Evolutionary conservation across 2,888 invertebrate species (phyloP).

Genomic region (Agonum fuliginosum): DNA sequence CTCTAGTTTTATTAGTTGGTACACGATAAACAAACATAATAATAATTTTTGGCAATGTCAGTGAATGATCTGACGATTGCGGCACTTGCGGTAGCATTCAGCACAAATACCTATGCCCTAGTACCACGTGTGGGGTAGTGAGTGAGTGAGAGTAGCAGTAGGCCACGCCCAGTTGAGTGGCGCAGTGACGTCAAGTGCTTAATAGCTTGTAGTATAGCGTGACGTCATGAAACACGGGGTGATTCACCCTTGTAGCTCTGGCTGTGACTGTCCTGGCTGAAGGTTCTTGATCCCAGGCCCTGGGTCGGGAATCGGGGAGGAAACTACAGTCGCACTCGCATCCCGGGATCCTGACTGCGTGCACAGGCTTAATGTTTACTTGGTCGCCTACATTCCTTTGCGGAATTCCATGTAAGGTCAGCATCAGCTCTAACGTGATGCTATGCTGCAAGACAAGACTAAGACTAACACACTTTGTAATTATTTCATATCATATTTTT

Average conservation of each 20-base stretch:
- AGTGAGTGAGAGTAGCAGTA: neutral
- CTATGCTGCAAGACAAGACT: too few species aligned
- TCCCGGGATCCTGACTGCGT: neutral
- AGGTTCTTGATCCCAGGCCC: conserved; percentile 30
- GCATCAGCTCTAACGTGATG: neutral
- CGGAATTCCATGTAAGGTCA: conserved; percentile 55
- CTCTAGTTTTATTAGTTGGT: too few species aligned
- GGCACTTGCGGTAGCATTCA: too few species aligned
- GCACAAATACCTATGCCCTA: conserved; percentile 3
- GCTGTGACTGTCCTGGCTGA: neutral
- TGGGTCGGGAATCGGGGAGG: neutral
- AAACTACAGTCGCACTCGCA: neutral
- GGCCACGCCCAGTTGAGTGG: conserved; percentile 71
- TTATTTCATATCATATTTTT: too few species aligned
- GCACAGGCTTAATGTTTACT: neutral
- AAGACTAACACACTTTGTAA: too few species aligned
- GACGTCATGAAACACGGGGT: conserved; percentile 57
- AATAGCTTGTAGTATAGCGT: conserved; percentile 9
- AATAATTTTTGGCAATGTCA: too few species aligned
- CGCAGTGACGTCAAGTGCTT: conserved; percentile 70
- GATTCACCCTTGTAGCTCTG: conserved; percentile 60
- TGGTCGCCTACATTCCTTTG: conserved; percentile 45
- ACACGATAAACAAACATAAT: neutral
- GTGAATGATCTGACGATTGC: too few species aligned
- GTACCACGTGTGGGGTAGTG: conserved; percentile 18